Evolutionary conservation across 2,113 vertebrate species (phyloP), one percentile per base, ranked within the genome.

Genomic region (Protobothrops mucrosquamatus): DNA sequence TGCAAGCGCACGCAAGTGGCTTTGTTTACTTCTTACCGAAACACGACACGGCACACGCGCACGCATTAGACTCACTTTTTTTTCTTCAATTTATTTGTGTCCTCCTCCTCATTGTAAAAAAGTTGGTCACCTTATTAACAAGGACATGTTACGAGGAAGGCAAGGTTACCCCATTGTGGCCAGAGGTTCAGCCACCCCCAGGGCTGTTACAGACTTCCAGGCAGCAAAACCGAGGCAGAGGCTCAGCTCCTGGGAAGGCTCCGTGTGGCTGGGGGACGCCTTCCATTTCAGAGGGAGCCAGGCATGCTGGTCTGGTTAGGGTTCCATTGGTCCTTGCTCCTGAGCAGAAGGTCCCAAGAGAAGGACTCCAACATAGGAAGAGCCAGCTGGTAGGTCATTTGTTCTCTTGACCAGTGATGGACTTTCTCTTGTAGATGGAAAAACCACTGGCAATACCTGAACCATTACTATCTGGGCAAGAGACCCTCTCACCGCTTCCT

Each of bases 391-490:
- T 11, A n/a, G 61, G 4, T 14, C 57, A 8, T n/a, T n/a, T 74
- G 64, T 9, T 24, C 20, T 7, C 39, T 46, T 11, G 22, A 43
- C 14, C 61, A 14, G 26, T 69, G 61, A 29, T n/a, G 61, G 85
- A 2, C 18, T 11, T 12, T 69, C 48, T 86, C 64, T 69, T 92
- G 51, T 88, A 94, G 93, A 56, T 94, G 93, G 93, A 94, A 92
- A 52, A 34, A 92, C 51, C 93, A 22, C 23, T 94, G 93, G 93
- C 93, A 94, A 51, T 23, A 90, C 85, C 91, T 94, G 34, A 90
- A 94, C 57, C 29, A 69, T 26, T 52, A 87, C 14, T 94, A 94
- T 88, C 91, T 94, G 91, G 81, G 93, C 26, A 94, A 94, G 88
- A 69, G 81, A 43, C 26, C 24, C 23, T 69, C 43, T 39, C 43